Evolutionary conservation across 2,113 vertebrate genomes (phyloP).

Genomic region (Marcusenius ussheri): DNA sequence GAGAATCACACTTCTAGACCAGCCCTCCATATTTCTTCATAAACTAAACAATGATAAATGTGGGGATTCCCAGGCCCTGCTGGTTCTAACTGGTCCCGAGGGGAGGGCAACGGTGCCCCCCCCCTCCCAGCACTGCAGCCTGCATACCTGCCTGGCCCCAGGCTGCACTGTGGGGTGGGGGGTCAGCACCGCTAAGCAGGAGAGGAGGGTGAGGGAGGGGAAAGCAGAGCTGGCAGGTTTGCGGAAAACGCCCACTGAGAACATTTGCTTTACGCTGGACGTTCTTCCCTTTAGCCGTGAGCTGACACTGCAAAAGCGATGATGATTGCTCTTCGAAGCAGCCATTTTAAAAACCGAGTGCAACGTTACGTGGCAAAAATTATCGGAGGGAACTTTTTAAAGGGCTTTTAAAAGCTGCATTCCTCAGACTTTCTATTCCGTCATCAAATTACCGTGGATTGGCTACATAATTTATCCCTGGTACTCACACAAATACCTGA

Average conservation of each 20-base stretch:
- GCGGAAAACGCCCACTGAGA: neutral
- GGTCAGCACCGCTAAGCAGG: neutral
- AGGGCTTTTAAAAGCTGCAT: neutral
- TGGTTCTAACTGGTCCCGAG: neutral
- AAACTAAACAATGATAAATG: neutral
- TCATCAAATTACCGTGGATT: neutral
- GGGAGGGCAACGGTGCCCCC: neutral
- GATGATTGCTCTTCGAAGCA: neutral
- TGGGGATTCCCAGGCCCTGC: neutral
- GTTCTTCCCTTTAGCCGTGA: neutral
- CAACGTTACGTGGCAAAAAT: neutral
- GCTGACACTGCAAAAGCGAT: neutral
- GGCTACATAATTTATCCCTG: neutral
- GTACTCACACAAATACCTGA: neutral
- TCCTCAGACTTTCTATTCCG: neutral
- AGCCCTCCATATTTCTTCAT: neutral
- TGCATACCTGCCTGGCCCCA: neutral
- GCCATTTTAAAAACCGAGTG: neutral
- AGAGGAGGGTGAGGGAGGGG: neutral
- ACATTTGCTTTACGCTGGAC: neutral
- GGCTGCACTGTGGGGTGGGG: neutral
- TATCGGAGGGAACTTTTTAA: neutral
- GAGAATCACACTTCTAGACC: neutral
- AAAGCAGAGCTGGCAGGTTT: neutral
- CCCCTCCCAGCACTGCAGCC: neutral